These are phyloP conservation scores for Diplodus sargus DNA, from an alignment of 2,797 vertebrate species.

Conservation along the genomic window DNA sequence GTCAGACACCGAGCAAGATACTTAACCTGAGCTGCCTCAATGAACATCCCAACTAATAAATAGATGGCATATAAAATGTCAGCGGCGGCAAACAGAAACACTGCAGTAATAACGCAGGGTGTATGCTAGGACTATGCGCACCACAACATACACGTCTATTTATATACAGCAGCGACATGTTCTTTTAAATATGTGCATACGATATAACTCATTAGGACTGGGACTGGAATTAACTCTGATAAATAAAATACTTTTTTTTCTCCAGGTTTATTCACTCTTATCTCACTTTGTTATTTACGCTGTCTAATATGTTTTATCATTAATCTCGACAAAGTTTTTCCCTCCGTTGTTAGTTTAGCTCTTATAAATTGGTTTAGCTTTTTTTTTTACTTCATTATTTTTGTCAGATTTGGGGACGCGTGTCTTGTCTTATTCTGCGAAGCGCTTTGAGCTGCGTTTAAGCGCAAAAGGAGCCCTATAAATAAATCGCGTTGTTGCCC, in stretches of 20 bases:
- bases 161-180: slow-evolving; percentile 17
- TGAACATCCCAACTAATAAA: slow-evolving; percentile 87
- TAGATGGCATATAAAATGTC: slow-evolving; percentile 85
- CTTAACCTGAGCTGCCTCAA: slow-evolving; percentile 86
- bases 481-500: slow-evolving; percentile 26
- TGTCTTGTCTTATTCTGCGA: slow-evolving; percentile 14
- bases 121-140: slow-evolving; percentile 12
- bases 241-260: not conserved
- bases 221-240: not conserved
- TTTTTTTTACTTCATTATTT: slow-evolving; percentile 5
- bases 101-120: slow-evolving; percentile 61
- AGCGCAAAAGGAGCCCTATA: slow-evolving; percentile 4
- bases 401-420: slow-evolving; percentile 16
- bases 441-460: slow-evolving; percentile 29
- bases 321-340: slow-evolving; percentile 8
- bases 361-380: not conserved
- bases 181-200: slow-evolving; percentile 1
- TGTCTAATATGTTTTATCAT: slow-evolving; percentile 5
- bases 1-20: slow-evolving; percentile 84
- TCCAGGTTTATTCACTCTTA: not conserved
- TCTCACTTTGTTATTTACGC: slow-evolving; percentile 5
- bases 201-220: slow-evolving; percentile 1
- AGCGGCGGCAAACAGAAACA: slow-evolving; percentile 59
- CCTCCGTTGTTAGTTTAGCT: slow-evolving; percentile 10
- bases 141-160: slow-evolving; percentile 25